A percentile compares a stretch with the other conserved stretches of the same genome.
Evolutionary conservation across 2,888 invertebrate genomes (phyloP).

Genomic region (Synanthedon formicaeformis): DNA sequence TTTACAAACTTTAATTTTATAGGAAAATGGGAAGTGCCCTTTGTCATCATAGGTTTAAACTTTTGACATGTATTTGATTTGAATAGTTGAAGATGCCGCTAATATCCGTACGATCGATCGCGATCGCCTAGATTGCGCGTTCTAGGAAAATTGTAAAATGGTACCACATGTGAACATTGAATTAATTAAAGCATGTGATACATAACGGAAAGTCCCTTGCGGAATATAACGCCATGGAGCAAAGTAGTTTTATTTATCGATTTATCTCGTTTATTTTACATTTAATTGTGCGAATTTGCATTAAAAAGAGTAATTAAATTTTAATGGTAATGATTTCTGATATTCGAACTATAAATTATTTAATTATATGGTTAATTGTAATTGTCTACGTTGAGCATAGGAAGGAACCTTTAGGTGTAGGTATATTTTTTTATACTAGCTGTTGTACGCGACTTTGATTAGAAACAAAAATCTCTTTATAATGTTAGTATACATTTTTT

Average conservation of each 20-base stretch:
- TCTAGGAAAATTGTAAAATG: slow-evolving; percentile 10
- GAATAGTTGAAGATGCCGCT: background rate
- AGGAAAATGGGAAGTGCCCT: no score
- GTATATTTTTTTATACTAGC: no score
- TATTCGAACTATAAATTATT: no score
- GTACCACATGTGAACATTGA: slow-evolving; percentile 27
- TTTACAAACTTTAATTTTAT: background rate
- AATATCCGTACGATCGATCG: background rate
- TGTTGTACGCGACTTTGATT: no score
- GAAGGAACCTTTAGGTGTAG: no score
- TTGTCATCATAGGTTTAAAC: no score
- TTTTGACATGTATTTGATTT: no score
- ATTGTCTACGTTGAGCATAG: no score
- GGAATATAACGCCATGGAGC: background rate
- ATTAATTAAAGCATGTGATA: slow-evolving; percentile 53
- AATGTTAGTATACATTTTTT: no score
- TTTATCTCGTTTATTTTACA: background rate
- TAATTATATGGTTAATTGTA: no score
- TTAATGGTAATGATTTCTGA: no score
- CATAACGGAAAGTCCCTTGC: slow-evolving; percentile 44
- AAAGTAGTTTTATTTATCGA: background rate
- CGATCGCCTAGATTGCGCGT: slow-evolving; percentile 17
- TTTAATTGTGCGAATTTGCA: background rate
- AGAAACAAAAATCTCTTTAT: no score
- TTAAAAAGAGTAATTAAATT: background rate